Base-by-base conservation (phyloP, 2,888 invertebrate genomes). In the Eulithis testata region DNA sequence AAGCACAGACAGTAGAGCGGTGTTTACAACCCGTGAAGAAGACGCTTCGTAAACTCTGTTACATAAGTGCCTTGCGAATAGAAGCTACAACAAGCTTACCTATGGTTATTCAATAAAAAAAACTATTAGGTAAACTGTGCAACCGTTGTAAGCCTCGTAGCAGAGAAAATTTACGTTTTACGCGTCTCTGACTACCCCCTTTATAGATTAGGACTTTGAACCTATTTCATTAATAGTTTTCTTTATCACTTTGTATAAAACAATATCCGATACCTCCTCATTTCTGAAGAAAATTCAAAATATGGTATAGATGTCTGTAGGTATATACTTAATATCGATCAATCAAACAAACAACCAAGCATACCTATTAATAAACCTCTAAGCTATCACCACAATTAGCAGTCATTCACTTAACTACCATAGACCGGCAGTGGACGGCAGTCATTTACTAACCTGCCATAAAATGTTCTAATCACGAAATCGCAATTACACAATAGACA, bases 401-500 rank as follows among this genome's bases (percentile, higher is more conserved):
- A 36, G 52, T 52, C 3, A 52, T 37, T n/a, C 8, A 12, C 49
- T 11, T 21, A 52, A 40, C 40, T 2, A 1, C 21, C 40, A 40
- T 40, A 40, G 40, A 40, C 40, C 6, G 8, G 45, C 37, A 56
- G 11, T 27, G 6, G 37, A 52, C 12, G 8, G 63, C 43, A 61
- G 44, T 5, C 51, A 59, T 60, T 50, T 31, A 31, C 31, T 60
- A 60, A 64, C 58, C 55, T 64, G 60, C 63, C 54, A 60, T 65
- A 64, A 66, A 65, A 60, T 56, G 57, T 60, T 64, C 27, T 65
- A 66, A 66, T 73, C 70, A 71, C 75, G 74, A 73, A 76, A 77
- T 76, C 65, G 77, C 76, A 77, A 79, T 81, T 76, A 75, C 74
- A 75, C 69, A 76, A 76, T 75, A 75, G 72, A 76, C 70, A 70